These are phyloP conservation scores for Urocolius indicus DNA, from an alignment of 2,113 vertebrate genomes.

Conservation along the genomic window DNA sequence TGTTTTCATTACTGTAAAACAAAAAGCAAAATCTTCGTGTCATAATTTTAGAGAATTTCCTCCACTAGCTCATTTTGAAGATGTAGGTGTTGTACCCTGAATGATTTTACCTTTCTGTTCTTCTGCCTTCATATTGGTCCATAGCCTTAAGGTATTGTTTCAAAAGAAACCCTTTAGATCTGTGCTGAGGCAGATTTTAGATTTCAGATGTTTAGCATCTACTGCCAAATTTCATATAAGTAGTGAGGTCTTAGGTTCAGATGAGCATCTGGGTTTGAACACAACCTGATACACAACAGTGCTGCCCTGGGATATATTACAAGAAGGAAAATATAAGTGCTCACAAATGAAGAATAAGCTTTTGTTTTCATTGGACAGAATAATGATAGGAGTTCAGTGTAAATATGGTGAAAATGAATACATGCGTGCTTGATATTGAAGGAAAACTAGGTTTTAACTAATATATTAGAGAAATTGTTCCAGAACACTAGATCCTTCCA, in stretches of 20 bases:
- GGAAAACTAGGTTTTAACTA: slow-evolving; percentile 72
- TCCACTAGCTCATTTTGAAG: not conserved
- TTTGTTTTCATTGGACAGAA: slow-evolving; percentile 54
- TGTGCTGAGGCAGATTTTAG: not conserved
- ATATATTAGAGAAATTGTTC: slow-evolving; percentile 76
- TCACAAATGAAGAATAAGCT: slow-evolving; percentile 19
- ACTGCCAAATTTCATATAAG: not conserved
- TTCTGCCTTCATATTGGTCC: not conserved
- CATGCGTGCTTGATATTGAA: slow-evolving; percentile 66
- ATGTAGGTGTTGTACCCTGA: accelerated
- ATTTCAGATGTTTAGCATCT: not conserved
- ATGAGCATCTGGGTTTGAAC: not conserved
- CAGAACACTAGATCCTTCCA: slow-evolving; percentile 75
- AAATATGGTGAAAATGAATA: slow-evolving; percentile 62
- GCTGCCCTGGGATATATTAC: not conserved
- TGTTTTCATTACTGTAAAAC: not conserved
- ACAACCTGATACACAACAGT: not conserved
- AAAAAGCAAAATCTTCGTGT: not conserved
- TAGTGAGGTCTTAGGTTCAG: not conserved
- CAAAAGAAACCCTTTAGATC: not conserved
- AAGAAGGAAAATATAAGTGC: not conserved
- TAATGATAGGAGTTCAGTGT: slow-evolving; percentile 16
- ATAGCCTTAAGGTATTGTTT: not conserved
- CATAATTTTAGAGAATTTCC: not conserved
- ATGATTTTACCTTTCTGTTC: not conserved